Evolutionary conservation across 2,888 invertebrate species (phyloP).

Genomic region (Temnothorax rugatulus): DNA sequence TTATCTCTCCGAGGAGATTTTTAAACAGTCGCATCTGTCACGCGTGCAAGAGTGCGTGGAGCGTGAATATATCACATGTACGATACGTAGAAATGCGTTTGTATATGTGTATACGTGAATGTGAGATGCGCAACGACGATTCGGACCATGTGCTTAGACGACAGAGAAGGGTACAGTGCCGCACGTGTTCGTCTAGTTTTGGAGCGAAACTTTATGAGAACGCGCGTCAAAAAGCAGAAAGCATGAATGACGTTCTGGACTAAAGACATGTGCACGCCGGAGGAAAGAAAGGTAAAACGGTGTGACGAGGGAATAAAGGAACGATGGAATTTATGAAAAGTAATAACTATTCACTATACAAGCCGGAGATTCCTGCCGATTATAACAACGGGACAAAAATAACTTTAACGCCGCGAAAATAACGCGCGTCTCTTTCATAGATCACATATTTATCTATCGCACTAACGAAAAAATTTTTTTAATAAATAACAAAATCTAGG

Average conservation of each 20-base stretch:
- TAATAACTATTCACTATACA: too few relatives aligned
- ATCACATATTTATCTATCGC: neutral
- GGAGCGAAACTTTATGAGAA: slow-evolving; percentile 27
- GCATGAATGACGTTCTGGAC: slow-evolving; percentile 64
- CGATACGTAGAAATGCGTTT: neutral
- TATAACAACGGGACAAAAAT: slow-evolving; percentile 28
- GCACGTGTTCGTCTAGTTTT: slow-evolving; percentile 58
- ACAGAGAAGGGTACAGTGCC: slow-evolving; percentile 4
- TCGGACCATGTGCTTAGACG: slow-evolving; percentile 45
- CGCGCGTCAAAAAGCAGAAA: slow-evolving; percentile 58
- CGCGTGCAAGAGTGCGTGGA: slow-evolving; percentile 25
- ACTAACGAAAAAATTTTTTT: neutral
- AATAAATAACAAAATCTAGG: neutral
- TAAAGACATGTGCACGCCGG: slow-evolving; percentile 86
- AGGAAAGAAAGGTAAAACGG: slow-evolving; percentile 86
- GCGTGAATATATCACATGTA: neutral
- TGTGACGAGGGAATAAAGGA: slow-evolving; percentile 1
- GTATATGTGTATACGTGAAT: neutral
- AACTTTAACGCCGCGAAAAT: slow-evolving; percentile 8
- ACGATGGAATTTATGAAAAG: neutral
- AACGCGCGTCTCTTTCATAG: neutral
- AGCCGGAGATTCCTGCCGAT: slow-evolving; percentile 14
- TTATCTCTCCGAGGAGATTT: neutral
- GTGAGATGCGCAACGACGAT: slow-evolving; percentile 26
- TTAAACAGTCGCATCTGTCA: slow-evolving; percentile 30